phyloP scores from a whole-genome alignment of 1,140 invertebrate species.

The Calephelis virginiensis region DNA sequence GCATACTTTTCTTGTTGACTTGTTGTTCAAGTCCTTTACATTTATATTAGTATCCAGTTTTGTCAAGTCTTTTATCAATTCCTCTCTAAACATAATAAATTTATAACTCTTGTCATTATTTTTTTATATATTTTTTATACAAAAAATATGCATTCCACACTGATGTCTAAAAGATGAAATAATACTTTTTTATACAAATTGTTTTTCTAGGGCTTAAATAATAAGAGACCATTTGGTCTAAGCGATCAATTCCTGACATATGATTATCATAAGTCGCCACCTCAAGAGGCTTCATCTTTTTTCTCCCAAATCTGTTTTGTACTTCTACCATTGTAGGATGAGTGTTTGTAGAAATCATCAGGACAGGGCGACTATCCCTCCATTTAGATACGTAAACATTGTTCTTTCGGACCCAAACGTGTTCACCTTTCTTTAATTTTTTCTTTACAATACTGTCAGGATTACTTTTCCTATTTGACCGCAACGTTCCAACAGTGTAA shows the following conservation, averaged over 20 bases:
- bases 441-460: constrained; percentile 26
- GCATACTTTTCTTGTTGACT: constrained; percentile 26
- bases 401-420: constrained; percentile 33
- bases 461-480: constrained; percentile 38
- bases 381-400: constrained; percentile 47
- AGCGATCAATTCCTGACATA: constrained; percentile 44
- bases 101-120: constrained; percentile 22
- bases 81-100: constrained; percentile 15
- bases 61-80: constrained; percentile 19
- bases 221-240: constrained; percentile 42
- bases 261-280: constrained; percentile 29
- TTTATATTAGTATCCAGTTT: constrained; percentile 19
- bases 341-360: constrained; percentile 37
- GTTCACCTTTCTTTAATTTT: constrained; percentile 40
- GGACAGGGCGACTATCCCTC: constrained; percentile 46
- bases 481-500: constrained; percentile 35
- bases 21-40: constrained; percentile 23
- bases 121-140: constrained; percentile 30
- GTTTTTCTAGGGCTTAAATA: constrained; percentile 41
- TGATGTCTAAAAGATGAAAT: constrained; percentile 34
- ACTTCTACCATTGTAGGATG: background rate
- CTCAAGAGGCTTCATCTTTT: constrained; percentile 34
- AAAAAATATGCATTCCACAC: constrained; percentile 32
- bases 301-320: constrained; percentile 10
- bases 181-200: constrained; percentile 45